Base-by-base conservation (phyloP, 1,140 invertebrate species). In the Batillaria attramentaria region DNA sequence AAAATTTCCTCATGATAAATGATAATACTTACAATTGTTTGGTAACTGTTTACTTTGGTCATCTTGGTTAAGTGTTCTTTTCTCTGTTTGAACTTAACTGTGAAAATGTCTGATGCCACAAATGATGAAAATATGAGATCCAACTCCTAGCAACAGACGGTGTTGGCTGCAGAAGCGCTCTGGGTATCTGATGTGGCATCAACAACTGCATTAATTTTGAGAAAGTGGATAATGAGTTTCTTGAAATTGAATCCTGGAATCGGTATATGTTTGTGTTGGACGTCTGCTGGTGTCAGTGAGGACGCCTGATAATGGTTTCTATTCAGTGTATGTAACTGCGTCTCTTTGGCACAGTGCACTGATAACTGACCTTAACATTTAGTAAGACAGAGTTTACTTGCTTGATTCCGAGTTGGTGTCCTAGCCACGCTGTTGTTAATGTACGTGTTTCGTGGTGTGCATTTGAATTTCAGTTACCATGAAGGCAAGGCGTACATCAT, bases 401-500 rank as follows among this genome's bases (percentile, higher is more conserved):
- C 8, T 60, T 60, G 57, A 60, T n/a, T n/a, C 24, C 6, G 46
- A 54, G 16, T 16, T 50, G 46, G 10, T 50, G 46, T 50, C 46
- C 10, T 50, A 24, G 46, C 10, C 46, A 50, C 10, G 46, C 24
- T 13, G 10, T 24, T 62, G 0, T 28, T 62, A 20, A n/a, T 62
- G 57, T 62, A 31, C 8, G 57, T 33, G n/a, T 65, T 35, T 37
- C 42, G 5, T 46, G 39, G 41, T 2, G n/a, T n/a, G n/a, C n/a
- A n/a, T n/a, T 62, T 62, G 24, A n/a, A 6, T 82, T 87, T 43
- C 84, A 93, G 93, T 43, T 93, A 96, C 87, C 94, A 97, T 86
- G 93, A 97, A 85, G 95, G 95, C 0, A 93, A 95, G 86, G 91
- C 97, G 28, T 95, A 95, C 78, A 94, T 99, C 37, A 99, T 99